Conservation (phyloP, 1,140 invertebrate species). For the Caenorhabditis latens region DNA sequence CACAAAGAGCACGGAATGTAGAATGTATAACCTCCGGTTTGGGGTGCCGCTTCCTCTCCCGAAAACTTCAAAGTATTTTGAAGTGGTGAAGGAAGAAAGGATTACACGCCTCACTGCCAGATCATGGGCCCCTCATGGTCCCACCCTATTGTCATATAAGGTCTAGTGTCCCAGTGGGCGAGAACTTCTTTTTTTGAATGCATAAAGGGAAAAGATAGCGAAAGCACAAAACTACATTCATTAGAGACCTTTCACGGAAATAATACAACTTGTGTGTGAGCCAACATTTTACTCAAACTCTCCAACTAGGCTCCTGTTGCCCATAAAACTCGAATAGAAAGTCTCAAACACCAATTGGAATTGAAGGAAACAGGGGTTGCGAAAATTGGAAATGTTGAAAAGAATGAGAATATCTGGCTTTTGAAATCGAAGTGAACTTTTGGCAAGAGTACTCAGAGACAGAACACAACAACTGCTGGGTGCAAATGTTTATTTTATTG, state of each 20-base stretch:
- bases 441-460: neutral
- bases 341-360: slow-evolving; percentile 39
- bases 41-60: neutral
- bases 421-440: slow-evolving; percentile 10
- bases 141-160: neutral
- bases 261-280: neutral
- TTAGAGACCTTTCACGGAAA: neutral
- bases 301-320: too few species aligned
- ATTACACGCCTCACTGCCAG: slow-evolving; percentile 50
- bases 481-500: slow-evolving; percentile 21
- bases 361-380: neutral
- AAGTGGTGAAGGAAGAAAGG: slow-evolving; percentile 50
- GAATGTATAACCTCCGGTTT: slow-evolving; percentile 11
- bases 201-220: too few species aligned
- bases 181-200: too few species aligned
- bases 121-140: slow-evolving; percentile 14
- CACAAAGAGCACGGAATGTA: slow-evolving; percentile 18
- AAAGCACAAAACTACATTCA: slow-evolving; percentile 24
- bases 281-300: neutral
- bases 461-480: neutral
- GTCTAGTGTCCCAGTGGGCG: too few species aligned
- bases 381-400: slow-evolving; percentile 17
- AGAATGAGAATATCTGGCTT: neutral
- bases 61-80: slow-evolving; percentile 48
- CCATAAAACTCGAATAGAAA: neutral